phyloP scores from a whole-genome alignment of 2,113 vertebrate genomes.

The Pollimyrus isidori region DNA sequence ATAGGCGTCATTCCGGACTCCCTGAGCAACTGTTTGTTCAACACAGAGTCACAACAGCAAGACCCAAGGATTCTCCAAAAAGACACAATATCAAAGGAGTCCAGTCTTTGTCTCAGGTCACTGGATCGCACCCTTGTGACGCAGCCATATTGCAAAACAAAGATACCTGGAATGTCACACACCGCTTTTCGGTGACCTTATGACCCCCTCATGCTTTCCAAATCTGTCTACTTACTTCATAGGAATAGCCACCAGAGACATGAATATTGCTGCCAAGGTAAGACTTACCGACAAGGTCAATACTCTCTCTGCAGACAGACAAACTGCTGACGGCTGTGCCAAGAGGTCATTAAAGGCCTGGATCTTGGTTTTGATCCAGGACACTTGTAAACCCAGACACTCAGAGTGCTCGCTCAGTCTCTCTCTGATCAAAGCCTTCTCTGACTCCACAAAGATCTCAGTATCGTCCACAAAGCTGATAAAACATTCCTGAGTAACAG shows the following conservation, averaged over 20 bases:
- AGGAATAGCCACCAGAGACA: background rate
- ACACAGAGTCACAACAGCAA: background rate
- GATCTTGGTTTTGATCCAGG: background rate
- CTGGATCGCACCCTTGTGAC: background rate
- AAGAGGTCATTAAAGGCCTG: background rate
- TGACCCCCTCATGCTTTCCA: background rate
- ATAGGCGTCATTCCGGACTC: background rate
- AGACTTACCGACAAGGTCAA: background rate
- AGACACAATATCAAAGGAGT: background rate
- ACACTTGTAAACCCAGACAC: background rate
- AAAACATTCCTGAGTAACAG: too few relatives aligned
- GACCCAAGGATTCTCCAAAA: background rate
- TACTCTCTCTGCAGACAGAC: background rate
- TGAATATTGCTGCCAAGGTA: background rate
- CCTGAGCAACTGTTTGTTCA: background rate
- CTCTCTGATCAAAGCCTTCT: background rate
- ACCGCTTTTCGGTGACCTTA: background rate
- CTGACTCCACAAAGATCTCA: background rate
- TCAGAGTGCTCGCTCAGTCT: background rate
- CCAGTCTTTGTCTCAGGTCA: background rate
- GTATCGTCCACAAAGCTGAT: background rate
- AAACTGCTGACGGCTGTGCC: background rate
- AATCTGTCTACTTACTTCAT: background rate
- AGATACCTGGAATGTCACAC: too few relatives aligned
- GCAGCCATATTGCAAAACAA: background rate